phyloP scores from a whole-genome alignment of 2,113 vertebrate species.

The Butastur rufipennis region DNA sequence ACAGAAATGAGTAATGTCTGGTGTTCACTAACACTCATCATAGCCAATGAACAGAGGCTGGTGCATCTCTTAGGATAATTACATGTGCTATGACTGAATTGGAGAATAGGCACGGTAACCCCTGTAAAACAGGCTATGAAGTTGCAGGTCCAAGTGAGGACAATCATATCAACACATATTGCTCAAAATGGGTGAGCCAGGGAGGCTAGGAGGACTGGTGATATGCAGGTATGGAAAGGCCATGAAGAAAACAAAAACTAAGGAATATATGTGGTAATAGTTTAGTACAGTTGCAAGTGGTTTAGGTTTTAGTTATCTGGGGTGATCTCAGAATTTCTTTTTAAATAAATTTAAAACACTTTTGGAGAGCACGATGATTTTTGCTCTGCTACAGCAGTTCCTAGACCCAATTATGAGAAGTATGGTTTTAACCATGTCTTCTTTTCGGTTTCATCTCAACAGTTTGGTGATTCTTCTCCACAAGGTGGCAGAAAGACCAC shows the following conservation, averaged over 20 bases:
- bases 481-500: conserved; percentile 73
- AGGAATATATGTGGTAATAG: neutral
- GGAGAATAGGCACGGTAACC: neutral
- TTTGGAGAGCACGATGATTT: neutral
- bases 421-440: neutral
- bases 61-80: neutral
- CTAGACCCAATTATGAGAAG: neutral
- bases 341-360: neutral
- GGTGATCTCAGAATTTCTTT: neutral
- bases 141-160: neutral
- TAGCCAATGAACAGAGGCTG: neutral
- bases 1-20: neutral
- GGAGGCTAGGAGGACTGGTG: neutral
- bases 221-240: neutral
- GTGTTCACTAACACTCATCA: neutral
- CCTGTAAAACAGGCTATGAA: neutral
- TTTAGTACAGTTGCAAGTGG: neutral
- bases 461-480: conserved; percentile 60
- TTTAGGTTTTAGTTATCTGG: neutral
- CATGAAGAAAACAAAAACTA: neutral
- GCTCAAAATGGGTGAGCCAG: neutral
- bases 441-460: neutral
- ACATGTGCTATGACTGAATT: neutral
- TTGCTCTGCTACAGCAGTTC: neutral
- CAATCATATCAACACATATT: neutral